A percentile compares a stretch with the other conserved stretches of the same genome.
phyloP scores from a whole-genome alignment of 2,797 vertebrate genomes.

The Orestias chungarensis region DNA sequence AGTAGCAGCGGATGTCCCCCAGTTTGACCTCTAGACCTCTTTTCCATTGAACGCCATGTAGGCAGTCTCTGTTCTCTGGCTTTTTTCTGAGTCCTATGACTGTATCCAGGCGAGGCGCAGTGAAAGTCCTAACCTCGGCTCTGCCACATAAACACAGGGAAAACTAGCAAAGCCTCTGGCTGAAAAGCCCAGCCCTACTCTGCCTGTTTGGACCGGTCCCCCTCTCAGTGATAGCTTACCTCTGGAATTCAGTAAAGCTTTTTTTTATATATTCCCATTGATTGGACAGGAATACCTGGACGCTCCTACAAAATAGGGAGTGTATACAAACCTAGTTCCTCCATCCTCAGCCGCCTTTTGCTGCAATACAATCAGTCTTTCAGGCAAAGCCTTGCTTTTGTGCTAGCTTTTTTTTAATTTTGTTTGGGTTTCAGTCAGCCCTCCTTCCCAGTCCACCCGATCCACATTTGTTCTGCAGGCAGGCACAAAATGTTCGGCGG shows the following conservation, averaged over 20 bases:
- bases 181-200: constrained; percentile 76
- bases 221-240: constrained; percentile 82
- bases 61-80: not conserved
- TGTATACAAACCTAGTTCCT: constrained; percentile 70
- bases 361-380: constrained; percentile 73
- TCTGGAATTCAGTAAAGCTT: constrained; percentile 90
- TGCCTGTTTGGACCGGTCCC: constrained; percentile 87
- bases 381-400: constrained; percentile 66
- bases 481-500: constrained; percentile 61
- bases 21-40: constrained; percentile 9
- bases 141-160: constrained; percentile 79
- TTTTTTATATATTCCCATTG: constrained; percentile 79
- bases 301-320: constrained; percentile 65
- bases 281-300: constrained; percentile 60
- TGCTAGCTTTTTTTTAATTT: constrained; percentile 20
- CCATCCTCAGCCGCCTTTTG: constrained; percentile 46
- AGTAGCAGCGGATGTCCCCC: constrained; percentile 5
- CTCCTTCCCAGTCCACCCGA: constrained; percentile 45
- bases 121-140: constrained; percentile 84
- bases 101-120: constrained; percentile 72
- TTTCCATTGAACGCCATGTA: not conserved
- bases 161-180: constrained; percentile 76
- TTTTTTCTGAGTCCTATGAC: constrained; percentile 18
- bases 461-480: constrained; percentile 53
- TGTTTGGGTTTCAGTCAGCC: constrained; percentile 15